Conservation (phyloP, 2,888 invertebrate genomes). For the Dexiosoma caninum region DNA sequence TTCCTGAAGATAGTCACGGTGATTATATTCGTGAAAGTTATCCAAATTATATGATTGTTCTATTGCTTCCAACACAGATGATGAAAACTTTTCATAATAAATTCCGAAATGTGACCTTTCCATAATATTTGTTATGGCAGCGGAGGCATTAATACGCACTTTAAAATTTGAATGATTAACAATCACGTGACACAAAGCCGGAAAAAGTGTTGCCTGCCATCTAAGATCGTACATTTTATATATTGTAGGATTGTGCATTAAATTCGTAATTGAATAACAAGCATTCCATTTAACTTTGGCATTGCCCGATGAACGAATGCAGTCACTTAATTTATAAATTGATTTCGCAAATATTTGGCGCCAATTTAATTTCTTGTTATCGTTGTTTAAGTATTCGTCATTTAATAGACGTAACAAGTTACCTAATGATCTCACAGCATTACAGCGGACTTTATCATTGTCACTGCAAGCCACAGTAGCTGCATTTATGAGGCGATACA, state of each 20-base stretch:
- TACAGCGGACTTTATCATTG: slow-evolving; percentile 86
- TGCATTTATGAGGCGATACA: slow-evolving; percentile 84
- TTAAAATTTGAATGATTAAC: slow-evolving; percentile 90
- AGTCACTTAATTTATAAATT: slow-evolving; percentile 83
- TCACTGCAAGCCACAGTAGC: slow-evolving; percentile 83
- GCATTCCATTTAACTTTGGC: slow-evolving; percentile 96
- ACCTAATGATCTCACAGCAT: slow-evolving; percentile 89
- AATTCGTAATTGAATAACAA: slow-evolving; percentile 90
- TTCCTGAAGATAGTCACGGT: slow-evolving; percentile 90
- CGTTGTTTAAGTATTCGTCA: slow-evolving; percentile 78
- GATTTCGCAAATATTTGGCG: slow-evolving; percentile 80
- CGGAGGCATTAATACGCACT: slow-evolving; percentile 91
- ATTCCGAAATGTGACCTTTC: slow-evolving; percentile 82
- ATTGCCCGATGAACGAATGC: slow-evolving; percentile 83
- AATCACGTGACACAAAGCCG: slow-evolving; percentile 82
- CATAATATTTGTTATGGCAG: slow-evolving; percentile 83
- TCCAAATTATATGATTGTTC: slow-evolving; percentile 88
- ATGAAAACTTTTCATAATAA: slow-evolving; percentile 83
- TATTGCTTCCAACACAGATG: slow-evolving; percentile 84
- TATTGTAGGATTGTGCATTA: slow-evolving; percentile 82
- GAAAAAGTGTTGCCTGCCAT: slow-evolving; percentile 82
- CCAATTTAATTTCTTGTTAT: slow-evolving; percentile 75
- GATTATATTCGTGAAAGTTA: slow-evolving; percentile 90
- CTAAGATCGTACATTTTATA: slow-evolving; percentile 69
- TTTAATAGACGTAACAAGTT: slow-evolving; percentile 85